Evolutionary conservation across 2,113 vertebrate species (phyloP).

Genomic region (Spea bombifrons): DNA sequence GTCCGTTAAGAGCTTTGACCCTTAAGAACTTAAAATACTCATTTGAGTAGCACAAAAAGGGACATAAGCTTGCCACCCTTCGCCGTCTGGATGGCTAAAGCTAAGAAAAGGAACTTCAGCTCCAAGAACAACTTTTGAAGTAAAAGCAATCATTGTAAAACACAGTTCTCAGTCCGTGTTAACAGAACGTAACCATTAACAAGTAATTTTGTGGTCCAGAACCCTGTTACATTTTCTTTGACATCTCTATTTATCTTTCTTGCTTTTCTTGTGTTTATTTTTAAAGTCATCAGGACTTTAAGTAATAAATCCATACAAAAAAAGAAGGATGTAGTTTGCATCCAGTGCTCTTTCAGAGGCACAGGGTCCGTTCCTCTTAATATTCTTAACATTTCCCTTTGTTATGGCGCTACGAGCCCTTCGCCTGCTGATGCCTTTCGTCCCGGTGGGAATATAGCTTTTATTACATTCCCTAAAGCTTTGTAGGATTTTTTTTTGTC

Average conservation of each 20-base stretch:
- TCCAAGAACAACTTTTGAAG: too few species aligned
- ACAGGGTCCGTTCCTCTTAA: neutral
- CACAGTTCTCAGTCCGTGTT: too few species aligned
- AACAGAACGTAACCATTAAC: slow-evolving; percentile 16
- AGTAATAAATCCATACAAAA: neutral
- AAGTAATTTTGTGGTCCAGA: slow-evolving; percentile 22
- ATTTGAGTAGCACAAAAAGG: too few species aligned
- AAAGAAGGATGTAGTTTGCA: neutral
- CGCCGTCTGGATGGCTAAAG: too few species aligned
- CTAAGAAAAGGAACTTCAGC: too few species aligned
- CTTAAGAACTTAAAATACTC: too few species aligned
- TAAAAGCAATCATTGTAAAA: too few species aligned
- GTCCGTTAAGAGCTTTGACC: too few species aligned
- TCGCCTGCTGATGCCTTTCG: neutral
- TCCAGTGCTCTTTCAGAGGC: neutral
- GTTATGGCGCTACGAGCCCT: slow-evolving; percentile 11
- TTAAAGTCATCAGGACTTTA: neutral
- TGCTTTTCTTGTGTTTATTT: neutral
- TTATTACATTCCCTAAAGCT: slow-evolving; percentile 45
- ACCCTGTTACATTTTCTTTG: slow-evolving; percentile 8
- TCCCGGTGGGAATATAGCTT: slow-evolving; percentile 6
- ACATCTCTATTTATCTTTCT: slow-evolving; percentile 11
- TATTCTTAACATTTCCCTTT: neutral
- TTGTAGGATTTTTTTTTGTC: slow-evolving; percentile 21
- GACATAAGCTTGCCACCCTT: too few species aligned